A percentile compares a stretch with the other conserved stretches of the same genome.
Evolutionary conservation across 2,888 invertebrate species (phyloP).

Genomic region (Pilophorus perplexus): DNA sequence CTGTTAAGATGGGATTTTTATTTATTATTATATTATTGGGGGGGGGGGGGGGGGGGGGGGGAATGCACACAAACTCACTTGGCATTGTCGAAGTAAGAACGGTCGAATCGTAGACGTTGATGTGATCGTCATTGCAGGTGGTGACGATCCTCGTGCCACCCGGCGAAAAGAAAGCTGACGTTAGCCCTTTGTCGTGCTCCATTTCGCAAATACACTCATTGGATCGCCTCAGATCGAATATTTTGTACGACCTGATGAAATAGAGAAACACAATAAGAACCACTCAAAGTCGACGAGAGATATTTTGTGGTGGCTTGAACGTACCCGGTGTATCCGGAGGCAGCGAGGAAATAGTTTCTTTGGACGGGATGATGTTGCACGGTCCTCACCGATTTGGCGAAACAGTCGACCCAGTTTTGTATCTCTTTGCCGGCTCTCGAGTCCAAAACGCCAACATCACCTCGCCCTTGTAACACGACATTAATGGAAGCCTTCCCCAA

Average conservation of each 20-base stretch:
- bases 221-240: conserved; percentile 9
- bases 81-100: not conserved
- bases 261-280: no score
- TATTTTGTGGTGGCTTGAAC: no score
- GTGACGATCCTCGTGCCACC: conserved; percentile 53
- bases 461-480: no score
- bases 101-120: conserved; percentile 50
- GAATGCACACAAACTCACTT: no score
- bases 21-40: no score
- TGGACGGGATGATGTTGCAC: conserved; percentile 53
- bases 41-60: no score
- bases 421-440: conserved; percentile 48
- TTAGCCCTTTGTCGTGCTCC: conserved; percentile 49
- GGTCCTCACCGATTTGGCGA: conserved; percentile 50
- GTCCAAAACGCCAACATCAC: conserved; percentile 52
- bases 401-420: conserved; percentile 47
- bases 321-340: conserved; percentile 49
- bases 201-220: conserved; percentile 43
- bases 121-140: conserved; percentile 52
- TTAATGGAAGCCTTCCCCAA: no score
- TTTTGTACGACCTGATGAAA: no score
- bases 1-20: no score
- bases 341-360: conserved; percentile 52
- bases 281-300: no score
- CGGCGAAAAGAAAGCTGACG: conserved; percentile 54